Conservation (phyloP, 2,888 invertebrate species). For the Meliscaeva auricollis region DNA sequence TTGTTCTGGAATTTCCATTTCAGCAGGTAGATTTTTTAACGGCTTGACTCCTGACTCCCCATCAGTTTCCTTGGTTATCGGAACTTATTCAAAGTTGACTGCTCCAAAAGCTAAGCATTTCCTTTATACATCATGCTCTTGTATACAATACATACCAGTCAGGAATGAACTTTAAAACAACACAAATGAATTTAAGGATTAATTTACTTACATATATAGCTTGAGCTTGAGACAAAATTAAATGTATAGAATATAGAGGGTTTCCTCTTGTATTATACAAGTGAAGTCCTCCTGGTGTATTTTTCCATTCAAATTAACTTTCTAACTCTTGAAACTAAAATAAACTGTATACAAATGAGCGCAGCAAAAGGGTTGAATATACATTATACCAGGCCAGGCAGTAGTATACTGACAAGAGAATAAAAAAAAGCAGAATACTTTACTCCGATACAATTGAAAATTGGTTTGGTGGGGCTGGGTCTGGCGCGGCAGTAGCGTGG, state of each 20-base stretch:
- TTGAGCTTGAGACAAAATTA: constrained; percentile 39
- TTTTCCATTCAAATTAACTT: constrained; percentile 70
- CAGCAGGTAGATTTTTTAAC: constrained; percentile 8
- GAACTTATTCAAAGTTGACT: constrained; percentile 28
- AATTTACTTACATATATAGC: constrained; percentile 51
- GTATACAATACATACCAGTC: too few relatives aligned
- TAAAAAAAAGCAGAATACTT: constrained; percentile 44
- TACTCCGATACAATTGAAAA: constrained; percentile 54
- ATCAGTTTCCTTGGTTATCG: constrained; percentile 34
- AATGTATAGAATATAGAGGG: constrained; percentile 21
- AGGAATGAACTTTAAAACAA: constrained; percentile 25
- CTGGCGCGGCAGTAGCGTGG: not conserved
- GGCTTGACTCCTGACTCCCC: constrained; percentile 9
- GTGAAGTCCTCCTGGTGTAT: constrained; percentile 33
- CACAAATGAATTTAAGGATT: constrained; percentile 61
- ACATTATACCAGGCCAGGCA: not conserved
- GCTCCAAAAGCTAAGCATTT: constrained; percentile 22
- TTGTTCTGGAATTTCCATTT: constrained; percentile 38
- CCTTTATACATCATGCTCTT: not conserved
- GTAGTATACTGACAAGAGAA: constrained; percentile 17
- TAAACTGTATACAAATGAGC: constrained; percentile 67
- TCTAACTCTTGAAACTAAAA: constrained; percentile 66
- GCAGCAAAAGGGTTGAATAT: constrained; percentile 37
- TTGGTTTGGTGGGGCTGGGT: not conserved
- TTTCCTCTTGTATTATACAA: not conserved